Percentiles rank a stretch among this genome's conserved stretches.
phyloP scores from a whole-genome alignment of 2,888 invertebrate species.

The Zonitis immaculata region DNA sequence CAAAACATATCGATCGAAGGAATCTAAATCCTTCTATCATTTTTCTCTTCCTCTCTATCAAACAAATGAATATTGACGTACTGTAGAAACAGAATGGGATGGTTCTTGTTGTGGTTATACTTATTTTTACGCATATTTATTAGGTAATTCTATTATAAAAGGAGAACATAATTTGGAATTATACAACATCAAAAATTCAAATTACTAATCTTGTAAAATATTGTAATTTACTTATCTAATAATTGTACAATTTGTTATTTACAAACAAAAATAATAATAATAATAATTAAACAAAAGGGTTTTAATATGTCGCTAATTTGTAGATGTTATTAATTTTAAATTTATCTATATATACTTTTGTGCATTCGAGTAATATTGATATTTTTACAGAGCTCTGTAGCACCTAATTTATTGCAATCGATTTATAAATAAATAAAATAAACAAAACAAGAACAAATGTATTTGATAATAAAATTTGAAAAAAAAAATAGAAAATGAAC shows the following conservation, averaged over 20 bases:
- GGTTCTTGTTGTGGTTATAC: constrained; percentile 14
- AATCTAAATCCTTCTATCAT: not conserved
- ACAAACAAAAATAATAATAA: constrained; percentile 18
- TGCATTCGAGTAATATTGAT: constrained; percentile 33
- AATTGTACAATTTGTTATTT: constrained; percentile 41
- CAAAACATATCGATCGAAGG: constrained; percentile 6
- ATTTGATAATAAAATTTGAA: constrained; percentile 32
- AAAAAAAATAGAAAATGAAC: too few relatives aligned
- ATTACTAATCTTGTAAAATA: constrained; percentile 26
- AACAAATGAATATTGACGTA: constrained; percentile 8
- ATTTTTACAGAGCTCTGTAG: constrained; percentile 38
- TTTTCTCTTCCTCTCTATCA: constrained; percentile 1
- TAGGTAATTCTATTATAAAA: too few relatives aligned
- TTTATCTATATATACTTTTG: constrained; percentile 19
- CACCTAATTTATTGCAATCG: constrained; percentile 41
- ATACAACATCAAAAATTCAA: not conserved
- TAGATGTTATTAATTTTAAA: constrained; percentile 35
- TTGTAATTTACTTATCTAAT: constrained; percentile 31
- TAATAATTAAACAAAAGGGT: not conserved
- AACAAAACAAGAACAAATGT: constrained; percentile 23
- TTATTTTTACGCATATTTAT: too few relatives aligned
- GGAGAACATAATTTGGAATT: too few relatives aligned
- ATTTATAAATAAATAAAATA: constrained; percentile 24
- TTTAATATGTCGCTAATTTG: constrained; percentile 29
- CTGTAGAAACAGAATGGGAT: too few relatives aligned